Evolutionary conservation across 2,888 invertebrate genomes (phyloP), one percentile per base, ranked within the genome.

Genomic region (Sylvicola cinctus): DNA sequence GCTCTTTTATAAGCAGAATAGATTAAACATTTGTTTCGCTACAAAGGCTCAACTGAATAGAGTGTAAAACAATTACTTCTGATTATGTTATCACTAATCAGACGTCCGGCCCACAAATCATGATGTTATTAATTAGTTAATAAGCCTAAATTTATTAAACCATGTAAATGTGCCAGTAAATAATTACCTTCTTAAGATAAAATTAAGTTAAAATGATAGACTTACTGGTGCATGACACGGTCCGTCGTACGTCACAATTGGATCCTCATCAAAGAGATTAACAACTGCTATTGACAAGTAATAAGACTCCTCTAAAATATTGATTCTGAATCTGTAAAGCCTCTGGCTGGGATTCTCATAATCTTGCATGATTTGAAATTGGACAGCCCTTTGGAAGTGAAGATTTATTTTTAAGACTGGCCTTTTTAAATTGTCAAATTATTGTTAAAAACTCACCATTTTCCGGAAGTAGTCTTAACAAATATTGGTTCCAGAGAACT

Each of bases 211-310:
- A n/a, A n/a, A n/a, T n/a, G n/a, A n/a, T n/a, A n/a, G n/a, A 49
- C 56, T 51, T 42, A 68, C 68, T 36, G 43, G 55, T 49, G 29
- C 55, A 14, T 40, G 40, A 40, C 69, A 69, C 2, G 61, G 47
- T 3, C 56, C 44, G 6, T 55, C 43, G 29, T 60, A 56, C 27
- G 66, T 61, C 29, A 66, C 52, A 3, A 66, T 63, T 2, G 55
- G 49, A 40, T 64, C 63, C 48, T 68, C 67, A 38, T 70, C 67
- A 32, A 68, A 53, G 3, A 54, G 46, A 29, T 68, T 58, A 20
- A 40, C 35, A 26, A 49, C n/a, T 32, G 37, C 4, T 14, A n/a
- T 42, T 54, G n/a, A 38, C 42, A n/a, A 49, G 40, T 4, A 39
- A 26, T 0, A 39, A 55, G 27, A 11, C 12, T 46, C 40, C 14